phyloP scores from a whole-genome alignment of 2,113 vertebrate species.

The Pseudorectes ferrugineus region DNA sequence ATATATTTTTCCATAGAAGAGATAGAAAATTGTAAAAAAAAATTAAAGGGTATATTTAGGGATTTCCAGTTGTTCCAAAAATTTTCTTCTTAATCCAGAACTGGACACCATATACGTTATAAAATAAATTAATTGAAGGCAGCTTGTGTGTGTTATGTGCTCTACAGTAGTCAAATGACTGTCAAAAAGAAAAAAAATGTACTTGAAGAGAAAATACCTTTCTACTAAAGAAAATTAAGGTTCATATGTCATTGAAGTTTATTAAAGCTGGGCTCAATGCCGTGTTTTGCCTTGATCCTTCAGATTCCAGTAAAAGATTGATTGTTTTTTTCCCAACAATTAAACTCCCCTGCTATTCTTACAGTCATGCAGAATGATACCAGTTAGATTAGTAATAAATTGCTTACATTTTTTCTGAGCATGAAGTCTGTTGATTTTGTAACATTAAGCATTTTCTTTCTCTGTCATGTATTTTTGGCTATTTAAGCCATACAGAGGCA shows the following conservation, averaged over 20 bases:
- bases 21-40: background rate
- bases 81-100: background rate
- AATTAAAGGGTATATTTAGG: background rate
- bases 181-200: background rate
- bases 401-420: slow-evolving; percentile 1
- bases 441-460: slow-evolving; percentile 6
- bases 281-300: slow-evolving; percentile 2
- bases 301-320: slow-evolving; percentile 2
- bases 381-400: slow-evolving; percentile 28
- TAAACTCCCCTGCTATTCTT: background rate
- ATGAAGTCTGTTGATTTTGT: slow-evolving; percentile 16
- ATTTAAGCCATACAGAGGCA: background rate
- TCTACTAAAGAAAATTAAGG: background rate
- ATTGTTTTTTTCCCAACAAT: background rate
- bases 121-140: background rate
- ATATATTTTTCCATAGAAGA: background rate
- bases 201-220: background rate
- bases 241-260: slow-evolving; percentile 10
- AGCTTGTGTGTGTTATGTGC: background rate
- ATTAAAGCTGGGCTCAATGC: slow-evolving; percentile 17
- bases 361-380: background rate
- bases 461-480: background rate
- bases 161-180: slow-evolving; percentile 5
- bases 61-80: background rate
- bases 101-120: background rate